phyloP scores from a whole-genome alignment of 2,888 invertebrate species.

The Tineola bisselliella region DNA sequence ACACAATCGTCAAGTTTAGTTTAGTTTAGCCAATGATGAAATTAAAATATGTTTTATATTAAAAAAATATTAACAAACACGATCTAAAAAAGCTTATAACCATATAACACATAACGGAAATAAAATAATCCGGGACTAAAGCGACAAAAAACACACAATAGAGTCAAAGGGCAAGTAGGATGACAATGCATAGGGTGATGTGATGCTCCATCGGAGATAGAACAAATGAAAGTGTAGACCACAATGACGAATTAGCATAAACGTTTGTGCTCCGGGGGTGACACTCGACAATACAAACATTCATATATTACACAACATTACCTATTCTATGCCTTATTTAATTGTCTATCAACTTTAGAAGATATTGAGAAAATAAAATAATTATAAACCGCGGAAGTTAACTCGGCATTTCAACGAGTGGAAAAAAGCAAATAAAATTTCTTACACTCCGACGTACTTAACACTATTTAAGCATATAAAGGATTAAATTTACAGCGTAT shows the following conservation, averaged over 20 bases:
- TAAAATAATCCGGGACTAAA: slow-evolving; percentile 57
- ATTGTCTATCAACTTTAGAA: not conserved
- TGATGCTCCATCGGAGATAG: slow-evolving; percentile 37
- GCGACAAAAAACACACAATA: slow-evolving; percentile 63
- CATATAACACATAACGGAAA: slow-evolving; percentile 52
- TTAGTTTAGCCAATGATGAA: too few relatives aligned
- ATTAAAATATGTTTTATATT: too few relatives aligned
- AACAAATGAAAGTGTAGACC: slow-evolving; percentile 55
- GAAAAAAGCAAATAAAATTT: too few relatives aligned
- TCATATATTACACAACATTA: not conserved
- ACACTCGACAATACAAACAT: slow-evolving; percentile 21
- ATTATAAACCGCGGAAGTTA: too few relatives aligned
- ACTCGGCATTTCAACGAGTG: too few relatives aligned
- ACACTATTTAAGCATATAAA: too few relatives aligned
- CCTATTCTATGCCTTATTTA: not conserved
- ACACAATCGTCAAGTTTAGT: too few relatives aligned
- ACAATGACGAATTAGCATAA: slow-evolving; percentile 64
- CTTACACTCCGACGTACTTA: too few relatives aligned
- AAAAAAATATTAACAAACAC: not conserved
- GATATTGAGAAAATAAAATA: too few relatives aligned
- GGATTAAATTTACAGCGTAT: too few relatives aligned
- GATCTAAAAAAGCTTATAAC: slow-evolving; percentile 6
- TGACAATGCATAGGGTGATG: slow-evolving; percentile 37
- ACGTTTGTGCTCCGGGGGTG: slow-evolving; percentile 21
- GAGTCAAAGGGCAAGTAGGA: slow-evolving; percentile 59